Base-by-base conservation (phyloP, 2,888 invertebrate genomes). In the Napeogenes inachia region DNA sequence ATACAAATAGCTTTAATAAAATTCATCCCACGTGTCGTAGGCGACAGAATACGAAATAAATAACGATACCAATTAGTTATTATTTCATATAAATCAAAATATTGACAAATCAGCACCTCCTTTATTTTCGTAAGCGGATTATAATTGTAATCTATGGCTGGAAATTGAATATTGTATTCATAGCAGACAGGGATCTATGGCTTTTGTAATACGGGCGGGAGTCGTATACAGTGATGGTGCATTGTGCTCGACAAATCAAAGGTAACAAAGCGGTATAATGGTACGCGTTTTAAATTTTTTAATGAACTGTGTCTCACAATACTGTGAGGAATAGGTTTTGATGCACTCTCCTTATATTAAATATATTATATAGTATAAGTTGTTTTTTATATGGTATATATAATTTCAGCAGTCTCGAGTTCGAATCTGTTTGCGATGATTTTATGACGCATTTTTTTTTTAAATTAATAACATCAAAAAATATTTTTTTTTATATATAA, bases 221-320 rank as follows among this genome's bases (percentile, higher is more conserved):
- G 72, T 67, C 57, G 65, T 61, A 64, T 68, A 68, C 67, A 63
- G 45, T 38, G 35, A 50, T 32, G 62, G 53, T 74, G 76, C 75
- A 77, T 77, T 81, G 81, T 84, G 77, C 82, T 77, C 77, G 77
- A 80, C 88, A 88, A 89, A 88, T 89, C 89, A 87, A 75, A 78
- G 61, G 71, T 73, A 79, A 87, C 87, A 88, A 87, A 82, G 77
- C 77, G 72, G 70, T 77, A 86, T 86, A 87, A 86, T 80, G 83
- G 75, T 76, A 78, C 76, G 83, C 84, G 84, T 85, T 87, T 85
- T 79, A 82, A 82, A 75, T 79, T 85, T 85, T 85, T 87, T 87
- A 89, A 89, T 88, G 87, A 87, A 89, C 83, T 86, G 80, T 78
- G 79, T 74, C 80, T 79, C 78, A 79, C 81, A 81, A 83, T 85